Percentiles rank a stretch among this genome's conserved stretches.
phyloP scores from a whole-genome alignment of 1,140 invertebrate genomes.

The Meloidogyne chitwoodi region DNA sequence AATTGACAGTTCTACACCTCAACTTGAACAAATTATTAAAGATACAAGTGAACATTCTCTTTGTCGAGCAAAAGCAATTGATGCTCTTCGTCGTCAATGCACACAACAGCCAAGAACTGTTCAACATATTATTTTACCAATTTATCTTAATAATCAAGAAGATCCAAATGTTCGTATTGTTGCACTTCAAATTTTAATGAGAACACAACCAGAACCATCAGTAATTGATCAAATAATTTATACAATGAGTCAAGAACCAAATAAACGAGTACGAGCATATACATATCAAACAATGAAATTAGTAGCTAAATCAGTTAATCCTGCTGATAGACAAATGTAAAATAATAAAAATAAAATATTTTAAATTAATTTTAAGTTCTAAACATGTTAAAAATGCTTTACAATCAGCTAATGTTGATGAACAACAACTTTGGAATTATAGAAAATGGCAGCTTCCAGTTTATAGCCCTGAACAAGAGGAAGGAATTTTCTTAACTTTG shows the following conservation, averaged over 20 bases:
- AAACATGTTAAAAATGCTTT: conserved; percentile 34
- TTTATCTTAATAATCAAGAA: conserved; percentile 51
- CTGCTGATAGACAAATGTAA: conserved; percentile 29
- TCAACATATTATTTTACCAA: conserved; percentile 46
- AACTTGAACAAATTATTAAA: conserved; percentile 49
- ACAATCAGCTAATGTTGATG: conserved; percentile 33
- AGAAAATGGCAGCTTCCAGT: conserved; percentile 20
- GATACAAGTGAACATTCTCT: conserved; percentile 31
- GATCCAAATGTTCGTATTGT: conserved; percentile 46
- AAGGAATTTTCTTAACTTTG: conserved; percentile 45
- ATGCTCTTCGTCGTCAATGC: conserved; percentile 47
- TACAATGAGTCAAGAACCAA: conserved; percentile 38
- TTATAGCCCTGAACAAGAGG: conserved; percentile 27
- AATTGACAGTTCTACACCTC: conserved; percentile 39
- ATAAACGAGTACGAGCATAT: conserved; percentile 48
- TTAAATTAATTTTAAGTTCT: conserved; percentile 15
- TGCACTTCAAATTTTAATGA: conserved; percentile 44
- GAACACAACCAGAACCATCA: conserved; percentile 37
- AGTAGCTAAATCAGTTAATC: conserved; percentile 38
- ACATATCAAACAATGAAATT: conserved; percentile 36
- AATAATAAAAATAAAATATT: background rate
- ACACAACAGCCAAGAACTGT: conserved; percentile 44
- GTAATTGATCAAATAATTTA: conserved; percentile 50
- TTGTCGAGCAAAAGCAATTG: conserved; percentile 50
- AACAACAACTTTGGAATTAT: conserved; percentile 18